A percentile compares a stretch with the other conserved stretches of the same genome.
Conservation (phyloP, 2,113 vertebrate genomes). For the Pseudorectes ferrugineus region DNA sequence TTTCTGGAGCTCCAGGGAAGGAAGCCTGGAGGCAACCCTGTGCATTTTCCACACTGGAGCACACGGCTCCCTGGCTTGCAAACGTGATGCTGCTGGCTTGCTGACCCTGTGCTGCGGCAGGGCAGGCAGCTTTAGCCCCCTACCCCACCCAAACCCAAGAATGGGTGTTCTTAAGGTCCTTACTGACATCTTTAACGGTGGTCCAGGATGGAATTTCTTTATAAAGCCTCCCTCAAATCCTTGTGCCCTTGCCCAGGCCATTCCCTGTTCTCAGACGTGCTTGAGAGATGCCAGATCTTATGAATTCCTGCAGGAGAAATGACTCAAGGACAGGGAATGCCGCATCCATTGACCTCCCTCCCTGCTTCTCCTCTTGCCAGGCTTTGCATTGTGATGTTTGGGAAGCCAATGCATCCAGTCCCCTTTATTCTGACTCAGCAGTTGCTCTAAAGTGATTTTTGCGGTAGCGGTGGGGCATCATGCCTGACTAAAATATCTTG, state of each 20-base stretch:
- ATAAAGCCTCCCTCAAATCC: background rate
- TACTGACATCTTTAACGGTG: fast-evolving
- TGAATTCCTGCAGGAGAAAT: constrained; percentile 26
- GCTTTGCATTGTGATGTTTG: constrained; percentile 27
- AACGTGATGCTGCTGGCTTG: fast-evolving
- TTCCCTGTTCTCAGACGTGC: background rate
- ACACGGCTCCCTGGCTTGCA: background rate
- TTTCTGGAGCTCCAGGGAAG: background rate
- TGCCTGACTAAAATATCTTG: constrained; percentile 62
- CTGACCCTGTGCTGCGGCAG: background rate
- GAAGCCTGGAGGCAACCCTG: background rate
- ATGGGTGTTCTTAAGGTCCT: background rate
- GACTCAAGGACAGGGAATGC: constrained; percentile 22
- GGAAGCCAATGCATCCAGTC: constrained; percentile 1
- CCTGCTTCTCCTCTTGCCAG: background rate
- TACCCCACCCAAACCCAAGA: background rate
- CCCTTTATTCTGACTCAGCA: constrained; percentile 64
- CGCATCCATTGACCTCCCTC: constrained; percentile 6
- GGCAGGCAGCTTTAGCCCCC: background rate
- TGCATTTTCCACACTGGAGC: background rate
- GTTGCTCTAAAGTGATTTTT: constrained; percentile 44
- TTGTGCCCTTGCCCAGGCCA: background rate
- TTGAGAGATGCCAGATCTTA: background rate
- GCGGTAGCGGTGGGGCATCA: constrained; percentile 46
- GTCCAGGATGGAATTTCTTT: background rate